Evolutionary conservation across 2,888 invertebrate genomes (phyloP).

Genomic region (Cephus spinipes): DNA sequence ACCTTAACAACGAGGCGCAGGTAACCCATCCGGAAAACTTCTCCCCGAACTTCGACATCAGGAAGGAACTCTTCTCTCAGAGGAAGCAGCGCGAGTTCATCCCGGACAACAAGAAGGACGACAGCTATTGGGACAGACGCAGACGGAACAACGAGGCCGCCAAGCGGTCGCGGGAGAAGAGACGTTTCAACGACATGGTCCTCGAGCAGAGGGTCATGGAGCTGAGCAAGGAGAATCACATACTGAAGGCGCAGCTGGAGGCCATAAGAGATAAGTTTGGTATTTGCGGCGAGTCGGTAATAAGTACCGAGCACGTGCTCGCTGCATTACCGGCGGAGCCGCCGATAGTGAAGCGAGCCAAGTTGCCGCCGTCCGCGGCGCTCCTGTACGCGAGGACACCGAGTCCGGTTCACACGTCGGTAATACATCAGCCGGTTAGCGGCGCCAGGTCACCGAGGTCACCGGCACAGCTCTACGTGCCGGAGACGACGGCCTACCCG

Average conservation of each 20-base stretch:
- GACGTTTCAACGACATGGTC: constrained; percentile 96
- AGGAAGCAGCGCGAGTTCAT: constrained; percentile 97
- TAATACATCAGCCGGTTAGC: constrained; percentile 72
- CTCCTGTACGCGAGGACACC: constrained; percentile 71
- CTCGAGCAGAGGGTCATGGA: constrained; percentile 94
- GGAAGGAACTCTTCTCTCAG: constrained; percentile 88
- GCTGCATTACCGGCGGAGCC: constrained; percentile 89
- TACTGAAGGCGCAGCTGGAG: constrained; percentile 91
- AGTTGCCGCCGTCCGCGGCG: constrained; percentile 60
- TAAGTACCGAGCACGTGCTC: constrained; percentile 89
- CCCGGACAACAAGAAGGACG: constrained; percentile 96
- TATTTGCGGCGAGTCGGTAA: constrained; percentile 86
- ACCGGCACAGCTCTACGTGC: constrained; percentile 60
- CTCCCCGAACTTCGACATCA: constrained; percentile 65
- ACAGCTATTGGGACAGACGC: constrained; percentile 97
- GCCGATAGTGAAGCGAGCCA: constrained; percentile 83
- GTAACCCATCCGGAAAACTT: constrained; percentile 56
- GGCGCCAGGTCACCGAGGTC: constrained; percentile 61
- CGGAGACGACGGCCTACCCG: constrained; percentile 60
- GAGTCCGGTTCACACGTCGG: constrained; percentile 72
- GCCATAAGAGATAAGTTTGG: constrained; percentile 95
- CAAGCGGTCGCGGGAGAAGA: constrained; percentile 95
- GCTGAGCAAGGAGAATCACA: constrained; percentile 94
- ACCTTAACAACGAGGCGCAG: constrained; percentile 61
- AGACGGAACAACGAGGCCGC: constrained; percentile 98